A percentile compares a stretch with the other conserved stretches of the same genome.
These are phyloP conservation scores for Crenuchus spilurus DNA, from an alignment of 2,797 vertebrate species.

Conservation along the genomic window DNA sequence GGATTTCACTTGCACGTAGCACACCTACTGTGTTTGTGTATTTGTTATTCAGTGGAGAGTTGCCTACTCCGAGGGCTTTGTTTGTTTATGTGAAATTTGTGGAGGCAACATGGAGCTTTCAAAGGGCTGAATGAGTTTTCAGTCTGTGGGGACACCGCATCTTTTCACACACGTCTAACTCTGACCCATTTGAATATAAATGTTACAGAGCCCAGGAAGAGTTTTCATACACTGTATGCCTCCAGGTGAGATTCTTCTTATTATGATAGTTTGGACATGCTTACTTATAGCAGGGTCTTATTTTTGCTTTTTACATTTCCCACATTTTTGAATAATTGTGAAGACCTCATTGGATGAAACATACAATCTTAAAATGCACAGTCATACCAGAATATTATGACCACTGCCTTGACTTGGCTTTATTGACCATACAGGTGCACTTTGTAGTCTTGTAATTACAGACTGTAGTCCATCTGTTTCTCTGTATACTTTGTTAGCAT, in stretches of 20 bases:
- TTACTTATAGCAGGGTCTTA: not conserved
- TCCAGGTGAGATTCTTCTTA: not conserved
- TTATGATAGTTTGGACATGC: not conserved
- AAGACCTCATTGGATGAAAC: too few species aligned
- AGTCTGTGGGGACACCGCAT: not conserved
- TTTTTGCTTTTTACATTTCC: too few species aligned
- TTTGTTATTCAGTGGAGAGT: constrained; percentile 4
- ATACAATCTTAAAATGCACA: too few species aligned
- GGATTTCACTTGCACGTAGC: not conserved
- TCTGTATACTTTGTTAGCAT: too few species aligned
- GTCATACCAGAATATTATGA: too few species aligned
- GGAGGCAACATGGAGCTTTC: constrained; percentile 10
- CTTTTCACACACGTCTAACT: constrained; percentile 1
- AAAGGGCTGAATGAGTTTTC: constrained; percentile 14
- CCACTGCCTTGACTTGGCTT: too few species aligned
- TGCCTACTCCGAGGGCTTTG: not conserved
- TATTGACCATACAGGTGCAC: too few species aligned
- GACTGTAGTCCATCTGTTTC: too few species aligned
- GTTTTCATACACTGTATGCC: not conserved
- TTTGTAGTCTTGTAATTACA: too few species aligned
- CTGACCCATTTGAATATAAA: constrained; percentile 15
- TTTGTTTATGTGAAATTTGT: constrained; percentile 22
- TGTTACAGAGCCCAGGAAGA: not conserved
- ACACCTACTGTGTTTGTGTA: not conserved
- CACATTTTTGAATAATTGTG: too few species aligned